Evolutionary conservation across 1,140 invertebrate species (phyloP), one percentile per base, ranked within the genome.

Genomic region (Gryllus bimaculatus): DNA sequence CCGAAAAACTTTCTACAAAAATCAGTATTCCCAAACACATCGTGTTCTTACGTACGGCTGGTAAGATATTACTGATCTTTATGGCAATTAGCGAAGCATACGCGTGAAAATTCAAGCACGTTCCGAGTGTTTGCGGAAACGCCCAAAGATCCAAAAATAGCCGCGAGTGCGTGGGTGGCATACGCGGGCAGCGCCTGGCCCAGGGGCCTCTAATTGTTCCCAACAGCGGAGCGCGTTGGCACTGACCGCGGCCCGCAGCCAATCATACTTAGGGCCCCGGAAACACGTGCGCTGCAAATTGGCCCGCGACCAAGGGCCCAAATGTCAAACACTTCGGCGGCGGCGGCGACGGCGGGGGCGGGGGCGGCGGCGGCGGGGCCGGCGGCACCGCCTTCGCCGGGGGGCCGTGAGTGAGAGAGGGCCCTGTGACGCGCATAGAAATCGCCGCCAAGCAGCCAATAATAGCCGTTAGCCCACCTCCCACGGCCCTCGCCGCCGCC

Each of bases 391-490:
- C 75, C 66, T 78, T 80, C 82, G 83, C 80, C 77, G 80, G 80
- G 81, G 83, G 84, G 83, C 83, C 81, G 83, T 82, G 82, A 82
- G 83, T 84, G 83, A 83, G 83, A 84, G 82, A 82, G 82, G 21
- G 84, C 84, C 86, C 85, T 87, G 85, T 86, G 85, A 86, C 83
- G 84, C 82, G 87, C 87, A 87, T 87, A 87, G 86, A 87, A 87
- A 87, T 84, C 82, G 84, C 84, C 85, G 83, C 85, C 83, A 87
- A 87, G 84, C 80, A 87, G 85, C 84, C 85, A 87, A 87, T 87
- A 87, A 87, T 86, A 83, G 85, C 83, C 82, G 82, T 82, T 84
- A 83, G 81, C 79, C 80, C 78, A 54, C 76, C 77, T 82, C 77
- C 80, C 47, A 78, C 80, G 77, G 47, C 76, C 26, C 26, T 39